phyloP scores from a whole-genome alignment of 2,888 invertebrate species.

The Poecilobothrus nobilitatus region DNA sequence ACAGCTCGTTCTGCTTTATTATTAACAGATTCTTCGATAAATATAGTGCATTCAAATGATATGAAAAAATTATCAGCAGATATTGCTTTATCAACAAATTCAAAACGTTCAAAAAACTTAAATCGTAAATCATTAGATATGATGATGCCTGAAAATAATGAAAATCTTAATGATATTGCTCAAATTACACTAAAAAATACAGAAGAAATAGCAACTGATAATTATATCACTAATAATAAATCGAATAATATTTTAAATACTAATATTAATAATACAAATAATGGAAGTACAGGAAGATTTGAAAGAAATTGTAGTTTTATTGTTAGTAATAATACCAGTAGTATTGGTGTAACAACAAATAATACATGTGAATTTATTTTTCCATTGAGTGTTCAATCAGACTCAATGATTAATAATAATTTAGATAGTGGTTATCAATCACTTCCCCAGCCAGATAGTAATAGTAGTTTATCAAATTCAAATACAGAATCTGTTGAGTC shows the following conservation, averaged over 20 bases:
- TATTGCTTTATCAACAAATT: not conserved
- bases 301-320: not conserved
- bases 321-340: not conserved
- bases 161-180: not conserved
- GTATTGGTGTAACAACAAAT: not conserved
- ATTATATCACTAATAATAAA: not conserved
- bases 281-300: not conserved
- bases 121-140: not conserved
- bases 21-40: not conserved
- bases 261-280: not conserved
- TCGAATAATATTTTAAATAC: not conserved
- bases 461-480: not conserved
- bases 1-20: not conserved
- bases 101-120: not conserved
- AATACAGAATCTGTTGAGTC: not conserved
- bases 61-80: not conserved
- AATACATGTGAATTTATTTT: not conserved
- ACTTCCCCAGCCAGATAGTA: constrained; percentile 1
- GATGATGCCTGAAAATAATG: not conserved
- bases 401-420: not conserved
- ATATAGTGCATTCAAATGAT: not conserved
- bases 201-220: not conserved
- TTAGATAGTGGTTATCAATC: not conserved
- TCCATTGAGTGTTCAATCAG: not conserved
- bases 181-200: not conserved